Base-by-base conservation (phyloP, 2,113 vertebrate genomes). In the Hippoglossus stenolepis region DNA sequence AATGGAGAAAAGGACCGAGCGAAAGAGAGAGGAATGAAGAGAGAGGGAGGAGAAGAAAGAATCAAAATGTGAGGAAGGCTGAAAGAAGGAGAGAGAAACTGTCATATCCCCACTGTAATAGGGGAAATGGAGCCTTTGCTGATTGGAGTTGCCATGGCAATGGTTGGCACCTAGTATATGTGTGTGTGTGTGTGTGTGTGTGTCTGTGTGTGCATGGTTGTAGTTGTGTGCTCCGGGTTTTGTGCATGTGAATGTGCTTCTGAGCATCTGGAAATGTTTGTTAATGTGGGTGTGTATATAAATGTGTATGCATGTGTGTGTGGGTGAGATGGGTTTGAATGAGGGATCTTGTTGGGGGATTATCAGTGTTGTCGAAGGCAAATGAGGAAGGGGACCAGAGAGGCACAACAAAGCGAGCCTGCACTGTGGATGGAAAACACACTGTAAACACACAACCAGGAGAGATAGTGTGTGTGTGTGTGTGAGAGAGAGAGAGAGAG, bases 121-220 rank as follows among this genome's bases (percentile, higher is more conserved):
- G 86, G 84, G 80, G 81, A 85, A 91, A 87, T 60, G 79, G 80
- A 86, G 83, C 74, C 83, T 84, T 84, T 88, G 73, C 82, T 92
- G 91, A 92, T 92, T 91, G 82, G 83, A 90, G 92, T 92, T 90
- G 71, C 92, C 89, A 92, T 91, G 88, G 89, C 69, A 71, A 92
- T 84, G 77, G 83, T 49, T 91, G 90, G 85, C 87, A 89, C 87
- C 78, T 76, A 70, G 82, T 80, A 62, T 47, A 38, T 62, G 57
- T 73, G 80, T 43, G 60, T 47, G 56, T 81, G 38, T 80, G 56
- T 47, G 38, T 81, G 23, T 31, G 31, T 31, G 31, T 79, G 77
- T 67, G 60, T 65, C 31, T 73, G 8, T 84, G 23, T 57, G 66
- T 63, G 64, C 62, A 54, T 71, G 77, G 79, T 35, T 86, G 80